Percentiles rank a stretch among this genome's conserved stretches.
phyloP scores from a whole-genome alignment of 2,888 invertebrate species.

The Netelia melanura region DNA sequence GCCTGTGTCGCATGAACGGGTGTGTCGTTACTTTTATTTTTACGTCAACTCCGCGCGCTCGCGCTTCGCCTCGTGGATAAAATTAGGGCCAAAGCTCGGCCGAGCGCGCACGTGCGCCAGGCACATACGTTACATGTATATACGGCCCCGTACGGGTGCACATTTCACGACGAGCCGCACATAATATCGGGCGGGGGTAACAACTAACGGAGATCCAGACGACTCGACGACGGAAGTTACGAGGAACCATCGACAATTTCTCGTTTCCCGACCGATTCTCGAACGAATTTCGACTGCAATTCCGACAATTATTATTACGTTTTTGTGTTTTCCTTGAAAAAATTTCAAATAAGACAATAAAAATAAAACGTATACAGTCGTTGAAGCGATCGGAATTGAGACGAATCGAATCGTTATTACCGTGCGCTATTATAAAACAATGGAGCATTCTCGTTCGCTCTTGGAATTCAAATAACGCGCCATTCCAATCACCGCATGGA shows the following conservation, averaged over 20 bases:
- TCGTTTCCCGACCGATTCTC: not conserved
- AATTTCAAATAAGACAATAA: not conserved
- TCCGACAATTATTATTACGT: constrained; percentile 1
- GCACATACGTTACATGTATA: not conserved
- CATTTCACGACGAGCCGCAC: constrained; percentile 42
- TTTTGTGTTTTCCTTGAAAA: not conserved
- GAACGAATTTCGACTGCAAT: constrained; percentile 20
- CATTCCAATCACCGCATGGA: constrained; percentile 67
- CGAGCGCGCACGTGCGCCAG: constrained; percentile 69
- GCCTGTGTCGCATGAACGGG: constrained; percentile 68
- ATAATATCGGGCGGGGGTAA: constrained; percentile 44
- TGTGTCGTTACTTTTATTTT: constrained; percentile 72
- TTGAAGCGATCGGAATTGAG: no score
- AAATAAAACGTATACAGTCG: no score
- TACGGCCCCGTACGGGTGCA: constrained; percentile 10
- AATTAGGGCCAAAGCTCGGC: constrained; percentile 68
- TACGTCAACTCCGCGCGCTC: constrained; percentile 55
- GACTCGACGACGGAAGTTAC: constrained; percentile 55
- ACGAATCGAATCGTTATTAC: not conserved
- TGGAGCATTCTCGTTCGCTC: not conserved
- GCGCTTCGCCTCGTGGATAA: constrained; percentile 65
- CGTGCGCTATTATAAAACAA: not conserved
- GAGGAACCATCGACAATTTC: constrained; percentile 27
- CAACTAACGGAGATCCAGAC: constrained; percentile 17
- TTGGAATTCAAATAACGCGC: constrained; percentile 67